A percentile compares a stretch with the other conserved stretches of the same genome.
phyloP scores from a whole-genome alignment of 2,888 invertebrate species.

The Campoplex capitator region DNA sequence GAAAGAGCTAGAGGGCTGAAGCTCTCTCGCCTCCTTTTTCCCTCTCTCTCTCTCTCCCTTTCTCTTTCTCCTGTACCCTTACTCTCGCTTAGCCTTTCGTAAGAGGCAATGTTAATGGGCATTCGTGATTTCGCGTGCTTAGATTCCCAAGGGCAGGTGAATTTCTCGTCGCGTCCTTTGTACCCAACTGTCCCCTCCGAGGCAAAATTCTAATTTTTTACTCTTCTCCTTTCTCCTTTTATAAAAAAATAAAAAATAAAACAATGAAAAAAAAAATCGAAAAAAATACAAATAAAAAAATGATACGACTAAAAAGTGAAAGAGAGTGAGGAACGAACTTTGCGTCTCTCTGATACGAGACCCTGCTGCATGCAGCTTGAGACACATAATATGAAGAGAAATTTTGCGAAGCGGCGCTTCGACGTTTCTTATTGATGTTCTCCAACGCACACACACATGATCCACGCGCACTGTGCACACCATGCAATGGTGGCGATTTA shows the following conservation, averaged over 20 bases:
- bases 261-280: not conserved
- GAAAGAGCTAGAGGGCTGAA: slow-evolving; percentile 63
- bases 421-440: slow-evolving; percentile 53
- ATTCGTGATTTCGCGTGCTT: slow-evolving; percentile 81
- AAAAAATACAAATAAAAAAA: not conserved
- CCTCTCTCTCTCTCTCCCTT: not conserved
- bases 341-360: not conserved
- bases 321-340: not conserved
- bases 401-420: slow-evolving; percentile 16
- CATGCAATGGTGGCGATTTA: slow-evolving; percentile 8
- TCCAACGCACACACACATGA: not conserved
- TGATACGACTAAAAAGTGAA: not conserved
- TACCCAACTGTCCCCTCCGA: slow-evolving; percentile 78
- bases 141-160: slow-evolving; percentile 79
- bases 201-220: slow-evolving; percentile 74
- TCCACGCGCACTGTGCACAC: slow-evolving; percentile 7
- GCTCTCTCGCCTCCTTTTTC: not conserved
- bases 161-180: slow-evolving; percentile 53
- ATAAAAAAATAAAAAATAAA: not conserved
- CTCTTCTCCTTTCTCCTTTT: slow-evolving; percentile 39
- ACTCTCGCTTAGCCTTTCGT: slow-evolving; percentile 25
- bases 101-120: slow-evolving; percentile 73
- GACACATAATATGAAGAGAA: not conserved
- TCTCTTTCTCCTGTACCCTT: not conserved
- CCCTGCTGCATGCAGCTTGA: slow-evolving; percentile 1